Conservation (phyloP, 2,113 vertebrate species). For the Actinemys pallida region DNA sequence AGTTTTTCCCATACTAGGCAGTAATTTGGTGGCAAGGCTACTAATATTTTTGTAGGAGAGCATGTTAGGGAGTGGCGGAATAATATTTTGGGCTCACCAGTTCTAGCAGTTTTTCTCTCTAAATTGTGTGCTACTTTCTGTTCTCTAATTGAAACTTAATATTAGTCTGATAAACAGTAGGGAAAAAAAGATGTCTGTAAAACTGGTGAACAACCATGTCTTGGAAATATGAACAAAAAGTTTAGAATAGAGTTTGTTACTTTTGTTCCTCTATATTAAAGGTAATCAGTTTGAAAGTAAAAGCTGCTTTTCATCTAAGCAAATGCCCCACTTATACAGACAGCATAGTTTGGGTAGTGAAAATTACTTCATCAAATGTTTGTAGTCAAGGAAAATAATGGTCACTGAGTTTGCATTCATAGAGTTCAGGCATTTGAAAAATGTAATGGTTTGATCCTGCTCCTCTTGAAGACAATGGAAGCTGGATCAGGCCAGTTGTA, state of each 20-base stretch:
- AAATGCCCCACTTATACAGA: accelerated
- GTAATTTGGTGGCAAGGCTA: neutral
- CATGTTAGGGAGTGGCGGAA: neutral
- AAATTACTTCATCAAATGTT: neutral
- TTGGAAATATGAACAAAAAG: neutral
- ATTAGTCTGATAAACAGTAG: neutral
- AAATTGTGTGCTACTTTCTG: neutral
- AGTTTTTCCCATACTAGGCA: neutral
- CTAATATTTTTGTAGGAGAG: neutral
- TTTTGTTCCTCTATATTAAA: neutral
- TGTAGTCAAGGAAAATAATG: neutral
- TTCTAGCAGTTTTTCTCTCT: neutral
- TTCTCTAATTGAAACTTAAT: neutral
- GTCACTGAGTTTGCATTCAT: neutral
- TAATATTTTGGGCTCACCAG: neutral
- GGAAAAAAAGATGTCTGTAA: neutral
- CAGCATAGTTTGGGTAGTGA: neutral
- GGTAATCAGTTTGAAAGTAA: neutral
- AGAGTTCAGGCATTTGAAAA: neutral
- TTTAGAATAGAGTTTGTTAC: neutral
- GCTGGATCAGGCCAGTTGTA: accelerated
- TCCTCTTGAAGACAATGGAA: accelerated
- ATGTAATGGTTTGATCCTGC: accelerated
- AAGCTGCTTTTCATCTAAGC: neutral
- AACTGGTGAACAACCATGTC: neutral